Evolutionary conservation across 2,888 invertebrate genomes (phyloP).

Genomic region (Elaeidobius kamerunicus): DNA sequence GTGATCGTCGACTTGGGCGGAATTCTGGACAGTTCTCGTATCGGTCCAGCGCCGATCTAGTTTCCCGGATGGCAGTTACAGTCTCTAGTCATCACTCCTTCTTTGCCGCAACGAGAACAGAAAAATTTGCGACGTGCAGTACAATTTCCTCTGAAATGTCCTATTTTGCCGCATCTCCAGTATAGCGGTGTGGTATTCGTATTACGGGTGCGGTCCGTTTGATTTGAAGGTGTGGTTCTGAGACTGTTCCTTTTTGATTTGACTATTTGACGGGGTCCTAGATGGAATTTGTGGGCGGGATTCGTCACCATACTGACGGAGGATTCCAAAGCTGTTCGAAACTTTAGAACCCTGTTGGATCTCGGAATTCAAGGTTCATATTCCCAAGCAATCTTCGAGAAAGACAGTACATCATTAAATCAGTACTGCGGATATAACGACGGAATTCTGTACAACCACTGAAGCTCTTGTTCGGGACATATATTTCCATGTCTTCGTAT

Average conservation of each 20-base stretch:
- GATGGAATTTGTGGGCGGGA: too few relatives aligned
- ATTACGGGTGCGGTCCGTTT: too few relatives aligned
- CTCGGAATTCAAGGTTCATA: neutral
- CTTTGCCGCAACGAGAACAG: neutral
- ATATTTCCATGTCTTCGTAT: neutral
- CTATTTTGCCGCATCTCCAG: neutral
- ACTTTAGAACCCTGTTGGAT: too few relatives aligned
- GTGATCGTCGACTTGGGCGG: neutral
- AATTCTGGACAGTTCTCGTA: neutral
- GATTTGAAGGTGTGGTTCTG: too few relatives aligned
- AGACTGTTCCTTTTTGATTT: too few relatives aligned
- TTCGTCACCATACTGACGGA: too few relatives aligned
- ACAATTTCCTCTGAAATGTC: neutral
- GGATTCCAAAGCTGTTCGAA: too few relatives aligned
- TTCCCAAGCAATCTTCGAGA: neutral
- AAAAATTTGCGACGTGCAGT: neutral
- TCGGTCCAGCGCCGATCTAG: neutral
- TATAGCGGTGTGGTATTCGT: too few relatives aligned
- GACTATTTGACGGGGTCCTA: too few relatives aligned
- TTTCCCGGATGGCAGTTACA: neutral
- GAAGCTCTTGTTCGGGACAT: neutral
- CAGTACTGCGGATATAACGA: neutral
- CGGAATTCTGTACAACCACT: conserved; percentile 4
- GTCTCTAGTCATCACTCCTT: neutral
- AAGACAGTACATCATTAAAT: neutral